These are phyloP conservation scores for Sebastes matsubarae DNA, from an alignment of 2,797 vertebrate genomes.

Conservation along the genomic window DNA sequence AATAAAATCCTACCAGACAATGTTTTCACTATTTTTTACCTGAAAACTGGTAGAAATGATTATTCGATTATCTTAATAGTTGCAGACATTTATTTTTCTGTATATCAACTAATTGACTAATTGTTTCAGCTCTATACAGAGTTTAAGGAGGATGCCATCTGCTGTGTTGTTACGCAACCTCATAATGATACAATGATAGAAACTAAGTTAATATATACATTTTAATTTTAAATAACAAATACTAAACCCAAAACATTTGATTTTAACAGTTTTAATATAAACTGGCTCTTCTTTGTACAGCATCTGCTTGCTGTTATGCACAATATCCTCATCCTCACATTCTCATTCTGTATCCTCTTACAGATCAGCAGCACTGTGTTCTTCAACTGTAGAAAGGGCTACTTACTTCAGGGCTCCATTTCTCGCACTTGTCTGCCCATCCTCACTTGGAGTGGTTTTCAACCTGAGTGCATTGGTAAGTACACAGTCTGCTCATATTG, in stretches of 20 bases:
- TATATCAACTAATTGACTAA: not conserved
- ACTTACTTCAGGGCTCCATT: conserved; percentile 96
- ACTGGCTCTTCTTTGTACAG: not conserved
- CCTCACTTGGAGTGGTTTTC: conserved; percentile 96
- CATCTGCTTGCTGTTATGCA: not conserved
- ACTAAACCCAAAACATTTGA: not conserved
- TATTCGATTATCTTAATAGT: not conserved
- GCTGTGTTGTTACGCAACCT: not conserved
- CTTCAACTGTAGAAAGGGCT: conserved; percentile 96
- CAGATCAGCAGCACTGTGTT: conserved; percentile 92
- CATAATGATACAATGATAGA: not conserved
- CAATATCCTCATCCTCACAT: not conserved
- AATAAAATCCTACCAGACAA: not conserved
- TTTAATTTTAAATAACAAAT: not conserved
- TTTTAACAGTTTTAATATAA: not conserved
- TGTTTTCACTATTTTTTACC: not conserved
- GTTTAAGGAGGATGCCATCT: not conserved
- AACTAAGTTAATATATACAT: not conserved
- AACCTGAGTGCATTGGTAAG: conserved; percentile 95
- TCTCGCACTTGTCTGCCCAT: conserved; percentile 96
- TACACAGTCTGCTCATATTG: conserved; percentile 14
- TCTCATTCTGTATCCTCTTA: conserved; percentile 4
- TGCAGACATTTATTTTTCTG: not conserved
- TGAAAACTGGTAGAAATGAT: not conserved
- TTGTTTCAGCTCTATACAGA: not conserved